Conservation (phyloP, 2,113 vertebrate genomes). For the Tor tambroides region DNA sequence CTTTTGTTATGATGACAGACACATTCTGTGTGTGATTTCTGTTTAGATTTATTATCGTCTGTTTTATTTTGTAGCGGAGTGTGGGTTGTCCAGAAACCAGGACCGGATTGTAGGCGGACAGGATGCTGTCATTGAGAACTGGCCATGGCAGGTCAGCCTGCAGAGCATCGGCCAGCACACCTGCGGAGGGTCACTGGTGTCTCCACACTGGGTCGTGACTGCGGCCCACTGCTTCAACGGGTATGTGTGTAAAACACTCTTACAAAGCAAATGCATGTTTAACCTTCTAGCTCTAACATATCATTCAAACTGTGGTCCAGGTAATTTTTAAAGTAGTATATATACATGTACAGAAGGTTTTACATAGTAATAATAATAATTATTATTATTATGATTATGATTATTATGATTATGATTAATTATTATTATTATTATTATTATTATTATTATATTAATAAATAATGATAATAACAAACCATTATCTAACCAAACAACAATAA, state of each 20-base stretch:
- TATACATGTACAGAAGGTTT: too few species aligned
- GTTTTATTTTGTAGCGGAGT: conserved; percentile 69
- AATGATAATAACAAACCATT: too few species aligned
- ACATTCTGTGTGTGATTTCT: background rate
- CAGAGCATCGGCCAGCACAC: conserved; percentile 79
- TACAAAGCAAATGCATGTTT: too few species aligned
- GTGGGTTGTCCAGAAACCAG: conserved; percentile 69
- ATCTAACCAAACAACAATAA: too few species aligned
- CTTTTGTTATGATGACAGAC: background rate
- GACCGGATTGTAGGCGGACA: conserved; percentile 83
- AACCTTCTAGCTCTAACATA: too few species aligned
- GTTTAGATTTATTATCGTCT: background rate
- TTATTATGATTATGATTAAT: too few species aligned
- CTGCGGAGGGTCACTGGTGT: conserved; percentile 88
- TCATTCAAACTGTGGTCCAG: too few species aligned
- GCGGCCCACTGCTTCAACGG: conserved; percentile 85
- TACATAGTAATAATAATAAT: too few species aligned
- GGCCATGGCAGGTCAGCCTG: conserved; percentile 94
- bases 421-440: too few species aligned
- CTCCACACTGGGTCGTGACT: conserved; percentile 77
- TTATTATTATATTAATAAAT: too few species aligned
- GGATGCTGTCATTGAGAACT: conserved; percentile 75
- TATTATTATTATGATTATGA: too few species aligned
- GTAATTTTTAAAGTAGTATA: too few species aligned
- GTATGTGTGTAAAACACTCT: conserved; percentile 30